Evolutionary conservation across 2,113 vertebrate species (phyloP), one percentile per base, ranked within the genome.

Genomic region (Ictalurus furcatus): DNA sequence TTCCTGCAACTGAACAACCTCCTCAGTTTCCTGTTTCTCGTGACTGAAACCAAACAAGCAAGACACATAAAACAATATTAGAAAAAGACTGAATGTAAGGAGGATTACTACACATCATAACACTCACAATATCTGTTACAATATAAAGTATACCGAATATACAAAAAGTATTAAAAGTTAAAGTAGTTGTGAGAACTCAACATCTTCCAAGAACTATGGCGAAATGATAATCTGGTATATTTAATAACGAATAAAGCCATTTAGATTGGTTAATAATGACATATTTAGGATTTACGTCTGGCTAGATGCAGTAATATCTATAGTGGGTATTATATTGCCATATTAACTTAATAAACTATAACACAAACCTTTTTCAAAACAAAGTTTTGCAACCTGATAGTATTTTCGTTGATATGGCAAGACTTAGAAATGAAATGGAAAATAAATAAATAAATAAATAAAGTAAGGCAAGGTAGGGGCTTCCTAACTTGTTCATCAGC

Each of bases 21-120:
- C 97, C 76, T 98, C 97, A 61, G 94, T 86, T 92, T 97, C 97
- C 95, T 95, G 96, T 97, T 98, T 98, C 90, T 97, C 96, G 96
- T 98, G 97, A 96, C 97, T 98, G 93, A 58, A 94, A 88, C 21
- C 69, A 81, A 28, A 81, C 82, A 63, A 83, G 58, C 88, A 78
- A 90, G 0, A 91, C 19, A 76, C 6, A 11, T 54, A 11, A 54
- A 63, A 93, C 84, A 89, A 52, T 21, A 30, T 76, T 25, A 82
- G 76, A 34, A 56, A 65, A 81, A 37, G 21, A 30, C 17, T 7
- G 59, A 23, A 87, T 48, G 79, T 34, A 16, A 71, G 67, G 48
- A 54, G 13, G 48, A 17, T n/a, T 52, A 52, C 4, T 79, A 13
- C 25, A 28, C 84, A 61, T 25, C 2, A 30, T 4, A 48, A 23